Evolutionary conservation across 2,888 invertebrate species (phyloP).

Genomic region (Trachelus iudaicus): DNA sequence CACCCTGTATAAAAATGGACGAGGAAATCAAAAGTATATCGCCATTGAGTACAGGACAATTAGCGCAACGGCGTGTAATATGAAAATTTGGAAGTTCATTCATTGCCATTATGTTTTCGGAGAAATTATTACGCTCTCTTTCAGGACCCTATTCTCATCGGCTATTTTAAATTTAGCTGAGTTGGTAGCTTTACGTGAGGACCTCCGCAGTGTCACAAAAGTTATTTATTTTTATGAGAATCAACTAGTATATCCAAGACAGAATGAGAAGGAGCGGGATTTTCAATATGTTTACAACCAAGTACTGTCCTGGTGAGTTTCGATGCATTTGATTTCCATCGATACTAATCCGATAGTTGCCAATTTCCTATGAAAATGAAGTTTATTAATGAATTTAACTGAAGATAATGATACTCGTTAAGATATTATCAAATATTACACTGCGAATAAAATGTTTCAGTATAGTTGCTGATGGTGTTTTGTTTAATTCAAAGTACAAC

Average conservation of each 20-base stretch:
- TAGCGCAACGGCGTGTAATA: not conserved
- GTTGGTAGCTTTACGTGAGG: slow-evolving; percentile 74
- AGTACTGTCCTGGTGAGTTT: slow-evolving; percentile 73
- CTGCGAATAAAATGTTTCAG: slow-evolving; percentile 59
- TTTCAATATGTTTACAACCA: slow-evolving; percentile 83
- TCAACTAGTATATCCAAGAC: slow-evolving; percentile 78
- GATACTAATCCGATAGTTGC: not conserved
- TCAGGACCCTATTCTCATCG: slow-evolving; percentile 73
- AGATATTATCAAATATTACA: not conserved
- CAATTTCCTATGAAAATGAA: not conserved
- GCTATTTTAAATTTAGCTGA: slow-evolving; percentile 79
- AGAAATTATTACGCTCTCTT: not conserved
- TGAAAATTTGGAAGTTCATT: not conserved
- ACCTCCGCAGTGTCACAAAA: slow-evolving; percentile 71
- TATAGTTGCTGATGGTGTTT: slow-evolving; percentile 74
- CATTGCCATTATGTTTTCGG: not conserved
- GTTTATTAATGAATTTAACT: not conserved
- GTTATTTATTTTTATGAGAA: slow-evolving; percentile 84
- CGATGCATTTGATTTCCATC: not conserved
- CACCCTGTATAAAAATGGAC: not conserved
- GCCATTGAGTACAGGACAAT: not conserved
- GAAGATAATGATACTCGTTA: not conserved
- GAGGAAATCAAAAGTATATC: too few species aligned
- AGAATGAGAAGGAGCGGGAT: slow-evolving; percentile 74
- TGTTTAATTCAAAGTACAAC: slow-evolving; percentile 81